Base-by-base conservation (phyloP, 2,113 vertebrate genomes). In the Stegastes partitus region DNA sequence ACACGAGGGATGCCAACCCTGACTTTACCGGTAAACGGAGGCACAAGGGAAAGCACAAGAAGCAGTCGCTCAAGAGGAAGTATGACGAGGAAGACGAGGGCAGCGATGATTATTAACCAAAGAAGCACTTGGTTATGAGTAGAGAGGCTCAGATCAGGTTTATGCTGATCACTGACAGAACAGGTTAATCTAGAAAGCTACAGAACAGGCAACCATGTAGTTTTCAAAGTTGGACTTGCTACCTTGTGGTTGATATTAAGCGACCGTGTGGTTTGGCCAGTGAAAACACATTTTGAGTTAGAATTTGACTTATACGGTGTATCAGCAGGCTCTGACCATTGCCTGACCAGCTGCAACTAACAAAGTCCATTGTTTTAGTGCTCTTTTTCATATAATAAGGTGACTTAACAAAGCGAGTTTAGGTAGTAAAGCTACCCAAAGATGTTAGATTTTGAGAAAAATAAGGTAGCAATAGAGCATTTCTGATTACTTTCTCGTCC, bases 81-180 rank as follows among this genome's bases (percentile, higher is more conserved):
- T 92, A 86, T 14, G 91, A 93, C 0, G 90, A 93, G 21, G 92
- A 91, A 54, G 92, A 92, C 0, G 91, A 92, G 51, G 90, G 65
- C 11, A 92, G 89, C 3, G 92, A 92, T 25, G 91, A 92, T 44
- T 92, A 91, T 82, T 93, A 79, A 74, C 62, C 9, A 14, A 18
- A 42, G 11, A 66, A 57, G 26, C 10, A 8, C 39, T 72, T 76
- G 47, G 23, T 73, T 34, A 16, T 31, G 6, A 42, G 26, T 16
- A 23, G 7, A 3, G 25, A 14, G 50, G 7, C 25, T 31, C 11
- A 16, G 15, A 78, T 59, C 8, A 18, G 55, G 57, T 28, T 34
- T 16, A 37, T 34, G 0, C 22, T 19, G 42, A 76, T 66, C 11
- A 54, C 15, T 15, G 18, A 65, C 5, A 3, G 8, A 21, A 61